Evolutionary conservation across 2,888 invertebrate species (phyloP), one percentile per base, ranked within the genome.

Genomic region (Campoletis raptor): DNA sequence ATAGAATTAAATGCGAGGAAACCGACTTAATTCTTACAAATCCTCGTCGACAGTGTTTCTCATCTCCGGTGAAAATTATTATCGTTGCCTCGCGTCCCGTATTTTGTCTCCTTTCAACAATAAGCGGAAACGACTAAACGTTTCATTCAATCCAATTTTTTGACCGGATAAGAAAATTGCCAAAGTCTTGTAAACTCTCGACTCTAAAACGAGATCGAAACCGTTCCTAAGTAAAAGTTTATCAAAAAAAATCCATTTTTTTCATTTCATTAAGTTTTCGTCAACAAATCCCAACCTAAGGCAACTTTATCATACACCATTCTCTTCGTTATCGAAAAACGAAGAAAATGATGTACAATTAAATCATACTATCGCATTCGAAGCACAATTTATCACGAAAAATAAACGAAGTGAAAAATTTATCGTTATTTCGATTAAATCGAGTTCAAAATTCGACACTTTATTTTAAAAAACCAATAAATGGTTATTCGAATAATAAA

Each of bases 21-120:
- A 57, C 76, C 40, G 76, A 72, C 76, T 86, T 77, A 86, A 86
- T 86, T 86, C 83, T 66, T 72, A 80, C 83, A 80, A 86, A 86
- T 86, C 80, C 76, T 21, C 64, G 37, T 18, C 45, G 52, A 1
- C 80, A 83, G 80, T 72, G 85, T 57, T 76, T 82, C 85, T 85
- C 85, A 83, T 82, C 18, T 24, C 30, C 24, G 54, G 48, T 30
- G 48, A 54, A 10, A 30, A 67, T 78, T 57, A 48, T 54, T 15
- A 24, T 40, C 40, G n/a, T 40, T 45, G 70, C 30, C n/a, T 6
- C 36, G 6, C 52, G 40, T 8, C n/a, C 1, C 52, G 21, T 2
- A 21, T 21, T 54, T n/a, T n/a, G n/a, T 54, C 52, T 5, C 2
- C 52, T n/a, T 21, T 54, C 52, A 2, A 54, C 8, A 54, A 8